phyloP scores from a whole-genome alignment of 2,797 vertebrate species.

The Hippocampus kuda region DNA sequence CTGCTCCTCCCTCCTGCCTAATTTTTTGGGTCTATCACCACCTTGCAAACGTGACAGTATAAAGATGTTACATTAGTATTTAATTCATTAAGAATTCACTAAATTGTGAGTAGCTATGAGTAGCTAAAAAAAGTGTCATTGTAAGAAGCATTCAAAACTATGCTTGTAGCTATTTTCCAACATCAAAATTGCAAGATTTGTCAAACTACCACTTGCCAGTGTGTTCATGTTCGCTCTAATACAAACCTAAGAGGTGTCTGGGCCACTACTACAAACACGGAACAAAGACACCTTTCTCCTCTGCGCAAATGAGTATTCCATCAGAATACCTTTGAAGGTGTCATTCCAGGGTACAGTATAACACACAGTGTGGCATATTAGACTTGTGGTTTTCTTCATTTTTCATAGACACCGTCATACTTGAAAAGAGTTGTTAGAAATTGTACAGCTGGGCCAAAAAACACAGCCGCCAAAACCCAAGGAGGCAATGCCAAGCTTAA shows the following conservation, averaged over 20 bases:
- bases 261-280: background rate
- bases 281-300: background rate
- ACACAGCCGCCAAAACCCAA: background rate
- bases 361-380: background rate
- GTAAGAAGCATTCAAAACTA: no score
- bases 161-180: no score
- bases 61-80: no score
- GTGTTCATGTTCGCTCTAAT: background rate
- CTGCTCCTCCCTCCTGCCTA: no score
- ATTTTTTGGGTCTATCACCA: no score
- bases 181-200: no score
- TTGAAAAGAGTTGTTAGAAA: background rate
- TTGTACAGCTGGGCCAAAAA: background rate
- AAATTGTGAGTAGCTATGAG: no score
- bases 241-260: background rate
- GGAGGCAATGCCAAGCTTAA: constrained; percentile 31
- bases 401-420: background rate
- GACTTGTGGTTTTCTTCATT: background rate
- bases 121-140: no score
- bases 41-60: no score
- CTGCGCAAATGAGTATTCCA: background rate
- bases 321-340: background rate
- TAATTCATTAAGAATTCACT: no score
- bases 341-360: background rate
- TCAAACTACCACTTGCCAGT: background rate